Percentiles rank a stretch among this genome's conserved stretches.
phyloP scores from a whole-genome alignment of 2,888 invertebrate genomes.

The Bruchidius siliquastri region DNA sequence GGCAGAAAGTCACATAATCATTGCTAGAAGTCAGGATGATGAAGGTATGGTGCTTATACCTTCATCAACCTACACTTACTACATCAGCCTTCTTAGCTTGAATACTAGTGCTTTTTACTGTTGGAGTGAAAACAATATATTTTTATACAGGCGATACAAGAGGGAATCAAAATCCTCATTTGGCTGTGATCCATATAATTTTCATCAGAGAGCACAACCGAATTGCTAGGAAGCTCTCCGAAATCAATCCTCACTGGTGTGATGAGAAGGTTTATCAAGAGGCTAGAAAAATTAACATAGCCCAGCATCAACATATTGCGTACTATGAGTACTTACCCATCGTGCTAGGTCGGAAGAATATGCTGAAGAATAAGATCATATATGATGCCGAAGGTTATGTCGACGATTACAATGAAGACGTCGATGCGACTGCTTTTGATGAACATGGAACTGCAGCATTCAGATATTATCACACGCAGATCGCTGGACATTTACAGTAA shows the following conservation, averaged over 20 bases:
- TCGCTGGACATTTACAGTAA: constrained; percentile 65
- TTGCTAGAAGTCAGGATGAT: too few species aligned
- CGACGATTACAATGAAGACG: constrained; percentile 61
- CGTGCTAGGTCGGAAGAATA: constrained; percentile 60
- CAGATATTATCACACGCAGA: constrained; percentile 67
- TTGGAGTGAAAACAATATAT: not conserved
- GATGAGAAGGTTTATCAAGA: constrained; percentile 71
- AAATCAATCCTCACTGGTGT: constrained; percentile 68
- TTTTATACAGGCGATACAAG: constrained; percentile 57
- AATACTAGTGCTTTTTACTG: too few species aligned
- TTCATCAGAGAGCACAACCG: constrained; percentile 72
- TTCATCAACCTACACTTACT: too few species aligned
- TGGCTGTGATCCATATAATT: constrained; percentile 63
- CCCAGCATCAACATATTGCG: constrained; percentile 65
- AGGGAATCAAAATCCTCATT: constrained; percentile 66
- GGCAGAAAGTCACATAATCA: too few species aligned
- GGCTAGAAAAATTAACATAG: constrained; percentile 62
- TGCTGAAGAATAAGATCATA: constrained; percentile 57
- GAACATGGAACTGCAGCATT: constrained; percentile 69
- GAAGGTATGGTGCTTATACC: too few species aligned
- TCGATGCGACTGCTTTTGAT: constrained; percentile 61
- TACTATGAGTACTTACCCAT: constrained; percentile 74
- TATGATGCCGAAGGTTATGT: constrained; percentile 57
- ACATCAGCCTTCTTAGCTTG: too few species aligned
- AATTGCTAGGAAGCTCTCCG: constrained; percentile 55